Evolutionary conservation across 1,140 invertebrate genomes (phyloP).

Genomic region (Drosophila tropicalis): DNA sequence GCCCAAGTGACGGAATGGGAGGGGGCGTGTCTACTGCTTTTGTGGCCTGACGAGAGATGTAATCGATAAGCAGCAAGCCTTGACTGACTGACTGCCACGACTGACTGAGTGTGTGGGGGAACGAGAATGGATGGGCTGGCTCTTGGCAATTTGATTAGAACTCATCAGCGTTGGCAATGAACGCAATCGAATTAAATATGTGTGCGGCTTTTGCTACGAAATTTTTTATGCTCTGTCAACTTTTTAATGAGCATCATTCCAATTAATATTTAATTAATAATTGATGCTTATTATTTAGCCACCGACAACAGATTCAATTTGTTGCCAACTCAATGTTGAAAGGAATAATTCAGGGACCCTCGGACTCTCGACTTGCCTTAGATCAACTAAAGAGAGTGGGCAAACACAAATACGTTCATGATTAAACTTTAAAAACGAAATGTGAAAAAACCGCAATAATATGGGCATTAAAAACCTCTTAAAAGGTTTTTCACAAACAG

Average conservation of each 20-base stretch:
- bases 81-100: constrained; percentile 44
- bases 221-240: constrained; percentile 61
- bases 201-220: constrained; percentile 26
- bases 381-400: neutral
- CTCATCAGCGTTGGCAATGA: constrained; percentile 36
- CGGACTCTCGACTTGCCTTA: too few relatives aligned
- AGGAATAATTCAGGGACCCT: neutral
- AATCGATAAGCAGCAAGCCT: constrained; percentile 72
- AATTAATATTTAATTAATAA: constrained; percentile 52
- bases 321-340: neutral
- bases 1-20: too few relatives aligned
- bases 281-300: constrained; percentile 37
- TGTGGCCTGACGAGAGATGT: constrained; percentile 58
- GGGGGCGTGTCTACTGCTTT: constrained; percentile 11
- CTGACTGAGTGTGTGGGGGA: constrained; percentile 28
- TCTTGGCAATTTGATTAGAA: constrained; percentile 72
- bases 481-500: constrained; percentile 3
- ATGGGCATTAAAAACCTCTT: constrained; percentile 25
- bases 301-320: constrained; percentile 5
- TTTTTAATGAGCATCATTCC: constrained; percentile 73
- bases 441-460: constrained; percentile 21
- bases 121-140: constrained; percentile 16
- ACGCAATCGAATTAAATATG: constrained; percentile 56
- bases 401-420: neutral
- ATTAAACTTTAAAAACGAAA: neutral